phyloP scores from a whole-genome alignment of 2,888 invertebrate genomes.

The Tethea ocularis region DNA sequence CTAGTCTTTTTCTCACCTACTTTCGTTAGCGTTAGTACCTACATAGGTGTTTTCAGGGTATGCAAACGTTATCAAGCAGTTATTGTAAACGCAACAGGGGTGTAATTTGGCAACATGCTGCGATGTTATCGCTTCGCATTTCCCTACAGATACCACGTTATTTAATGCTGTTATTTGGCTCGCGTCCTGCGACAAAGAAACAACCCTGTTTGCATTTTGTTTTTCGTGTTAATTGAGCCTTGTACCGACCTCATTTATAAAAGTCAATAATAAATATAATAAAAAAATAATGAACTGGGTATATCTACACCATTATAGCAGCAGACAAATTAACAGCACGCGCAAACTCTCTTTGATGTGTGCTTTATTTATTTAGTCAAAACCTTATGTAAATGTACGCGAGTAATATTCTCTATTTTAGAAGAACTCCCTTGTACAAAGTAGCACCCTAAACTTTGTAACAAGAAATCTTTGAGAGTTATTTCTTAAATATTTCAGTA shows the following conservation, averaged over 20 bases:
- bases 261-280: constrained; percentile 5
- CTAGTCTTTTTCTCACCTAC: too few relatives aligned
- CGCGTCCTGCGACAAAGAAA: constrained; percentile 50
- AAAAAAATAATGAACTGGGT: background rate
- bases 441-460: constrained; percentile 37
- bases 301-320: background rate
- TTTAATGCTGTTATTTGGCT: constrained; percentile 77
- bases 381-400: background rate
- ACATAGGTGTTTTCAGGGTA: background rate
- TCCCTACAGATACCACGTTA: constrained; percentile 76
- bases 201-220: constrained; percentile 45
- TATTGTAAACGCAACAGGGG: constrained; percentile 75
- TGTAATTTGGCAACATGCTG: constrained; percentile 77
- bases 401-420: constrained; percentile 16
- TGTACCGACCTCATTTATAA: constrained; percentile 13
- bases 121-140: constrained; percentile 73
- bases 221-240: constrained; percentile 45
- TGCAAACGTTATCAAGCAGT: constrained; percentile 32
- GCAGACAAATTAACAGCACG: background rate
- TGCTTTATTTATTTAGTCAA: background rate
- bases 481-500: constrained; percentile 65
- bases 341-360: constrained; percentile 12
- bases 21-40: background rate
- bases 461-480: constrained; percentile 55
- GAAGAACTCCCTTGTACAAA: constrained; percentile 21